Evolutionary conservation across 37 sponge, comb jelly and placozoan species (phyloP), one percentile per base, ranked within the genome.

Genomic region (Ephydatia muelleri): DNA sequence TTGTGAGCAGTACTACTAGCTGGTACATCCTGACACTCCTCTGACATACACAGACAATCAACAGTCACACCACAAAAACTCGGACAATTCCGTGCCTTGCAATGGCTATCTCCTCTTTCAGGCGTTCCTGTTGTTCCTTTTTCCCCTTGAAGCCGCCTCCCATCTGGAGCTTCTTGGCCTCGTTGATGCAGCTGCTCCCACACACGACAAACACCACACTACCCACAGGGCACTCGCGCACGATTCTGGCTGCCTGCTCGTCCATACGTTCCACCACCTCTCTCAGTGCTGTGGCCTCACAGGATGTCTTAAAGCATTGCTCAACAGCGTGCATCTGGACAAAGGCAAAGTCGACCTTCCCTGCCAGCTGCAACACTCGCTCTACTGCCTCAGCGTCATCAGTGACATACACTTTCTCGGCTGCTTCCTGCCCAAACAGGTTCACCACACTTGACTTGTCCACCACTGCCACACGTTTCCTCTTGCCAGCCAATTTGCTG

Each of bases 271-370:
- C 16, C 13, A 86, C 30, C 9, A 69, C 68, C 32, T 76, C 11
- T 3, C 12, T 29, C 31, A 69, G 26, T 71, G 72, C 14, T n/a
- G 72, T 27, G 16, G 29, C 72, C 1, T 71, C 72, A 13, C 33
- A 14, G 9, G 57, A 14, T 25, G 19, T 27, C 39, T 85, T 85
- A 14, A 86, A 28, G 34, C 38, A 83, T 6, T 70, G 16, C 75
- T 91, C 87, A 73, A 86, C 72, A 19, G 36, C 70, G 40, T 88
- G 94, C 0, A 93, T 65, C 80, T 93, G 91, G 21, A 90, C 48
- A 39, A 88, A 93, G 1, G 85, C 72, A 38, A 93, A 81, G 33
- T 87, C 74, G 28, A 38, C 40, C 49, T 48, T 5, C 29, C 78
- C 29, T 3, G 87, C 48, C n/a, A 75, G 27, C n/a, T 73, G 77